Evolutionary conservation across 2,113 vertebrate species (phyloP), one percentile per base, ranked within the genome.

Genomic region (Bubo bubo): DNA sequence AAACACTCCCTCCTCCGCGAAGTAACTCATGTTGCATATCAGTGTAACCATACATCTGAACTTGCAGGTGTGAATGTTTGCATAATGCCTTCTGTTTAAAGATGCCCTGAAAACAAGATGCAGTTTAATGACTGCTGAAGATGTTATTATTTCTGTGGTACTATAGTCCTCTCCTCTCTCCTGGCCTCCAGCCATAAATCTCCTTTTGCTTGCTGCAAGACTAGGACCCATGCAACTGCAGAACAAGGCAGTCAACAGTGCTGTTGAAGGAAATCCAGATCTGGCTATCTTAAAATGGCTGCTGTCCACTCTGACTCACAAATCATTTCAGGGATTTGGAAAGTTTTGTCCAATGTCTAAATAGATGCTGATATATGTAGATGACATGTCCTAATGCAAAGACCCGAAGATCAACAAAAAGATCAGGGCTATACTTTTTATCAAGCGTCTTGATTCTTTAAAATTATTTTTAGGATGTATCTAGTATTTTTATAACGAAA

Each of bases 301-400:
- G 39, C 32, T 76, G 6, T 35, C 59, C 45, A 55, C 71, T 67
- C 41, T 20, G 32, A 43, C 53, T 83, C n/a, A 30, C 21, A 52
- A 47, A 59, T 14, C 0, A 0, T 14, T 58, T 37, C 2, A 1
- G 26, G 23, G 22, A 56, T 67, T 81, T 84, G 32, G 41, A 49
- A 70, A 80, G 16, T 45, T 84, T 59, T 73, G 32, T 53, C 34
- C 14, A 9, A 8, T 30, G 34, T 56, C 62, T 80, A 35, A 90
- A 76, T 3, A 83, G 37, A 81, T 53, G 12, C 6, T 55, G 8
- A 20, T 75, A 32, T 11, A 14, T 8, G 24, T 4, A 56, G 26
- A 79, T 0, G 1, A 66, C 3, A 3, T 14, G 18, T 49, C 12
- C 49, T 84, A 74, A 62, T 6, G 7, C 15, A 71, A 58, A 43